These are phyloP conservation scores for Bubo blakistoni DNA, from an alignment of 2,113 vertebrate genomes.

Conservation along the genomic window DNA sequence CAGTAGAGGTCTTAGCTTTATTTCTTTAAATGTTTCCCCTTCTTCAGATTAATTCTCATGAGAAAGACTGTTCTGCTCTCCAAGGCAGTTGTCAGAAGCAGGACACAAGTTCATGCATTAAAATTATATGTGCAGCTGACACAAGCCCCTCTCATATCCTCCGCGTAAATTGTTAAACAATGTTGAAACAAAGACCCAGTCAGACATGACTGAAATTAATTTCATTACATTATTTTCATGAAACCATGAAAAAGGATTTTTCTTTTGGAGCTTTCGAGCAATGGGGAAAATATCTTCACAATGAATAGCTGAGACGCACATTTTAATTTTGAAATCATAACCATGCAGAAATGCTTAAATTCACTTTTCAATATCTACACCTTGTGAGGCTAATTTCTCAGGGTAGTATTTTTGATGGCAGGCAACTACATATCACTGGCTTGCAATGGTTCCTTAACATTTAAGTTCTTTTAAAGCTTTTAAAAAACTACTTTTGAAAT, in stretches of 20 bases:
- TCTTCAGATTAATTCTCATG: background rate
- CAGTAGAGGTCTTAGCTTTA: background rate
- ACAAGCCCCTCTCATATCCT: background rate
- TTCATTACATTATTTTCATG: background rate
- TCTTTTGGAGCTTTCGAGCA: background rate
- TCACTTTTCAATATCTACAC: background rate
- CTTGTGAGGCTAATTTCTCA: background rate
- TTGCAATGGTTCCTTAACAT: background rate
- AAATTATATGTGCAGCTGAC: background rate
- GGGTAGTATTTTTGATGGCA: background rate
- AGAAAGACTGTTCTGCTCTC: background rate
- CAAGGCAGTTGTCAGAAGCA: background rate
- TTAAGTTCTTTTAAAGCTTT: background rate
- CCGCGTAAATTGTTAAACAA: background rate
- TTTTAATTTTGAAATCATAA: background rate
- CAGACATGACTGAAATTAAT: background rate
- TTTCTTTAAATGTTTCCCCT: background rate
- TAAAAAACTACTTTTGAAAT: background rate
- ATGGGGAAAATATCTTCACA: background rate
- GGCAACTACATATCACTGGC: background rate
- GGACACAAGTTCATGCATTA: background rate
- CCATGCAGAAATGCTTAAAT: background rate
- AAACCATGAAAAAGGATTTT: background rate
- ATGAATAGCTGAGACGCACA: background rate
- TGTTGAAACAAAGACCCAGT: background rate